phyloP scores from a whole-genome alignment of 1,140 invertebrate genomes.

The Epicauta chinensis region DNA sequence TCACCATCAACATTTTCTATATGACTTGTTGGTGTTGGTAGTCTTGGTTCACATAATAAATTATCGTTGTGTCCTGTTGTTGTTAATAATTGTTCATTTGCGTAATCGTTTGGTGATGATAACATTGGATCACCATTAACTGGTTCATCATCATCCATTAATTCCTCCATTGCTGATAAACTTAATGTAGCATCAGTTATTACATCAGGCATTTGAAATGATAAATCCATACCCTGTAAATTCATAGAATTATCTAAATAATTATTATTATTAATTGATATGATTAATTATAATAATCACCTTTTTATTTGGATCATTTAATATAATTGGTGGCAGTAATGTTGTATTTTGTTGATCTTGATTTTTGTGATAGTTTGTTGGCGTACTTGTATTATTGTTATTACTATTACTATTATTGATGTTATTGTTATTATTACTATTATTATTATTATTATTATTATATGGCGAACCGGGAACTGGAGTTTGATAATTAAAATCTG shows the following conservation, averaged over 20 bases:
- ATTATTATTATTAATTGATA: conserved; percentile 6
- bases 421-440: conserved; percentile 28
- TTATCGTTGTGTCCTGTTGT: conserved; percentile 34
- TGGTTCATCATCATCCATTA: conserved; percentile 75
- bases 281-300: conserved; percentile 28
- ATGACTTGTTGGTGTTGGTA: conserved; percentile 39
- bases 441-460: neutral
- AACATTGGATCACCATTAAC: conserved; percentile 61
- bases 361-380: conserved; percentile 44
- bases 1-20: conserved; percentile 40
- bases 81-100: conserved; percentile 30
- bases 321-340: conserved; percentile 34
- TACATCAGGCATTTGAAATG: conserved; percentile 50
- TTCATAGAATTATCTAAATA: neutral
- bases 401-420: conserved; percentile 33
- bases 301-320: conserved; percentile 39
- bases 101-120: conserved; percentile 43
- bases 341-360: conserved; percentile 39
- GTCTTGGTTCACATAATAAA: conserved; percentile 34
- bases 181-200: conserved; percentile 53
- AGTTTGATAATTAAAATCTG: conserved; percentile 50
- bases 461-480: conserved; percentile 31
- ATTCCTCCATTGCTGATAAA: conserved; percentile 67
- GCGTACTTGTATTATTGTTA: conserved; percentile 30
- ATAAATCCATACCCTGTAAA: conserved; percentile 10